Percentiles rank a stretch among this genome's conserved stretches.
Conservation (phyloP, 2,888 invertebrate genomes). For the Acanthococcus lagerstroemiae region DNA sequence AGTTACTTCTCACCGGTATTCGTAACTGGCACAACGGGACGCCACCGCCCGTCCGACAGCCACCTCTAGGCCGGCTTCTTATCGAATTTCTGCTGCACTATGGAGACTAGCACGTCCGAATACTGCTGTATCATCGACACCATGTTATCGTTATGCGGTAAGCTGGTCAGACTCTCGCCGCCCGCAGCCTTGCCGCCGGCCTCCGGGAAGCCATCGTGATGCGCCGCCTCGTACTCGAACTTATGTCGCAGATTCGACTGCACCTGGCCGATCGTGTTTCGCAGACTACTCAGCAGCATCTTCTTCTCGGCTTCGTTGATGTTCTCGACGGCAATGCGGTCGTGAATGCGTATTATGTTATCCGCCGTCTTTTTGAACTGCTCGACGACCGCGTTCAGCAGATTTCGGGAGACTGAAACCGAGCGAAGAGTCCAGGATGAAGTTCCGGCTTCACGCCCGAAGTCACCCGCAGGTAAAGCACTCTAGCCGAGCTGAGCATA, state of each 20-base stretch:
- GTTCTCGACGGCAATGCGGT: conserved; percentile 51
- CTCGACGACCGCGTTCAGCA: conserved; percentile 44
- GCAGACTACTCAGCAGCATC: conserved; percentile 39
- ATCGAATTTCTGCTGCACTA: conserved; percentile 52
- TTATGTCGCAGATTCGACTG: conserved; percentile 41
- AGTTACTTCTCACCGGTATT: too few species aligned
- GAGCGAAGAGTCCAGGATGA: conserved; percentile 34
- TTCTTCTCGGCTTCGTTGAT: conserved; percentile 40
- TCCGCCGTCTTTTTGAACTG: conserved; percentile 57
- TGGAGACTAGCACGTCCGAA: conserved; percentile 50
- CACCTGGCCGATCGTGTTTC: conserved; percentile 43
- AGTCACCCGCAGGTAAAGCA: too few species aligned
- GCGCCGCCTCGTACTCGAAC: not conserved
- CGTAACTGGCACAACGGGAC: too few species aligned
- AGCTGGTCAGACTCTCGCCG: not conserved
- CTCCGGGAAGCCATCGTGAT: not conserved
- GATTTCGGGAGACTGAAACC: conserved; percentile 46
- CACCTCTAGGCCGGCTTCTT: conserved; percentile 10
- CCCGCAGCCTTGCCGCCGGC: not conserved
- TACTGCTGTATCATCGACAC: conserved; percentile 54
- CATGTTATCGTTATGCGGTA: conserved; percentile 42
- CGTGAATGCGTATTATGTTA: conserved; percentile 60
- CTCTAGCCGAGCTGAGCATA: too few species aligned
- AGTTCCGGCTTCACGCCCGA: too few species aligned
- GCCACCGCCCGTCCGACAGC: too few species aligned